These are phyloP conservation scores for Cranoglanis bouderius DNA, from an alignment of 2,113 vertebrate species.

Conservation along the genomic window DNA sequence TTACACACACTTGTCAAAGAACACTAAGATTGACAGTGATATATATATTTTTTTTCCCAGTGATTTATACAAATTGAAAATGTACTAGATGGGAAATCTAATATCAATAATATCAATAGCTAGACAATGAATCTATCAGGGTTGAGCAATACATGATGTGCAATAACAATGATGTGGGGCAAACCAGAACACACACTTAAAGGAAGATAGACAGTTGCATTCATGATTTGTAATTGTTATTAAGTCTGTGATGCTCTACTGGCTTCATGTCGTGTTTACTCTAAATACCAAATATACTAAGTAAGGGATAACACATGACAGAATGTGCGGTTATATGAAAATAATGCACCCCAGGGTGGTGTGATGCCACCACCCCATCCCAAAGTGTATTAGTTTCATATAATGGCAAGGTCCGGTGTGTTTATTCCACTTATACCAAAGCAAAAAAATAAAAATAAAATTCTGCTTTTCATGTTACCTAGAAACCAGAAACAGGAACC, in stretches of 20 bases:
- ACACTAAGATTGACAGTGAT: neutral
- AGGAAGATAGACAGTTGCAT: neutral
- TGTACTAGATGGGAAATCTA: neutral
- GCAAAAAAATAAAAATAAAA: too few species aligned
- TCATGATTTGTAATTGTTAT: neutral
- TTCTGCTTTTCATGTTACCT: too few species aligned
- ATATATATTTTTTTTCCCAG: neutral
- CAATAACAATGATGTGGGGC: neutral
- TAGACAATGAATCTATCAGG: neutral
- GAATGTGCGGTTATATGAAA: too few species aligned
- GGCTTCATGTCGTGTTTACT: too few species aligned
- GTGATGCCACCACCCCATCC: too few species aligned
- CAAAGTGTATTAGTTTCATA: neutral
- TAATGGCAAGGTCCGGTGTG: neutral
- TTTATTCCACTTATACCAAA: neutral
- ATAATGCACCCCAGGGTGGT: too few species aligned
- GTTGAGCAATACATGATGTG: neutral
- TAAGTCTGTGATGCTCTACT: too few species aligned
- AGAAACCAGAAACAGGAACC: too few species aligned
- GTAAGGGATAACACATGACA: too few species aligned
- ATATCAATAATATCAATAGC: neutral
- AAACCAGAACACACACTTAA: neutral
- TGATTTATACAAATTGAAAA: neutral
- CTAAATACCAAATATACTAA: too few species aligned
- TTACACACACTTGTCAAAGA: constrained; percentile 12